phyloP scores from a whole-genome alignment of 2,113 vertebrate genomes.

The Microcebus lehilahytsara region DNA sequence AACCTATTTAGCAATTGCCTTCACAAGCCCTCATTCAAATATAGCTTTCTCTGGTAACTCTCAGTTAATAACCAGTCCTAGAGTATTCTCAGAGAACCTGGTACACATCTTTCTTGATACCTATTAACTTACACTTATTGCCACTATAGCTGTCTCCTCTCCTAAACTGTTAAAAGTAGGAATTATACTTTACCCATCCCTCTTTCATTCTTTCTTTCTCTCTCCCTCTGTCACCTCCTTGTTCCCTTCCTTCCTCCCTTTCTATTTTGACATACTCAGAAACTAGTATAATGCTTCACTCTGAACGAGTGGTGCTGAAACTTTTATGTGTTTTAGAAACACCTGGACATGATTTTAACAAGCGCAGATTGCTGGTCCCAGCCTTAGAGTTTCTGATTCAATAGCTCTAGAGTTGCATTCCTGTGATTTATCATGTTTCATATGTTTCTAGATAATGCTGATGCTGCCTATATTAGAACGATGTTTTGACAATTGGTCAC shows the following conservation, averaged over 20 bases:
- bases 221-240: background rate
- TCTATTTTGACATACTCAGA: background rate
- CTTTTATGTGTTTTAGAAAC: background rate
- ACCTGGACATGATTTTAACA: background rate
- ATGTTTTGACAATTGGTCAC: background rate
- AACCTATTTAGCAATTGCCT: background rate
- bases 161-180: background rate
- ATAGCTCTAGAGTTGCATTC: background rate
- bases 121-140: background rate
- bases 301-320: background rate
- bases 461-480: background rate
- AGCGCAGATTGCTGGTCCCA: background rate
- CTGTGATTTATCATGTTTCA: background rate
- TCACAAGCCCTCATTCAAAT: background rate
- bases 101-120: background rate
- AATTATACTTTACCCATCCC: background rate
- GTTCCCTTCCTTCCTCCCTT: background rate
- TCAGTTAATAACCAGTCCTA: background rate
- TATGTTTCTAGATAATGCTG: background rate
- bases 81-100: background rate
- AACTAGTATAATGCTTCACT: background rate
- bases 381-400: background rate
- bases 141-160: background rate
- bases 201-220: background rate
- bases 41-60: background rate